Base-by-base conservation (phyloP, 30 jellyfish, hydroid and myxozoan species). In the Aurelia aurita complex sp. Pacific region DNA sequence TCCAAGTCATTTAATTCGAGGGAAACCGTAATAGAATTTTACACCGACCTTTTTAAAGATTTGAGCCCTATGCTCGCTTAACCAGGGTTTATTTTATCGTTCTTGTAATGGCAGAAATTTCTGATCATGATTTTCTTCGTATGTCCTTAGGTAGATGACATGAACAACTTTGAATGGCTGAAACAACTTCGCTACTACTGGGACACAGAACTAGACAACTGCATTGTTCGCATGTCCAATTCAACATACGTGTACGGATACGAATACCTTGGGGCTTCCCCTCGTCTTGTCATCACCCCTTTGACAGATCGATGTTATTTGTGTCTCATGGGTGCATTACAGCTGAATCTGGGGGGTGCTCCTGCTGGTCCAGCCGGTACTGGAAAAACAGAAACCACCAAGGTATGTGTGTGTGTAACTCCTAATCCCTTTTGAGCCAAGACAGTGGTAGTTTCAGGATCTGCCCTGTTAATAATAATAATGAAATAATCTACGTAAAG, bases 301-400 rank as follows among this genome's bases (percentile, higher is more conserved):
- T 65, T 94, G 62, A 94, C 98, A 0, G 98, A 94, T 88, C 98
- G 98, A 52, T 94, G 98, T 79, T 94, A 94, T 84, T 81, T 94
- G n/a, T 94, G 98, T 85, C 87, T 94, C 57, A 94, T 94, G 98
- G 98, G 98, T 1, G 98, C 98, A 17, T 74, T 94, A 36, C 98
- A 94, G 77, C 88, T 94, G 64, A 97, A 94, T 75, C 97, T 94
- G 15, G 98, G 98, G 42, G 98, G 98, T 59, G 98, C 98, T 16
- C 98, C 98, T 23, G 98, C 98, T 16, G 98, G 98, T 2, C 98
- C 98, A n/a, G 98, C 98, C 50, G 98, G 98, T 17, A 92, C 98
- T 15, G 98, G 98, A 16, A 93, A 93, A 69, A 93, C 98, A 34
- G 98, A 93, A 66, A 93, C 98, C 4, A 93, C 98, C 14, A 93